Evolutionary conservation across 2,888 invertebrate species (phyloP).

Genomic region (Salpingus planirostris): DNA sequence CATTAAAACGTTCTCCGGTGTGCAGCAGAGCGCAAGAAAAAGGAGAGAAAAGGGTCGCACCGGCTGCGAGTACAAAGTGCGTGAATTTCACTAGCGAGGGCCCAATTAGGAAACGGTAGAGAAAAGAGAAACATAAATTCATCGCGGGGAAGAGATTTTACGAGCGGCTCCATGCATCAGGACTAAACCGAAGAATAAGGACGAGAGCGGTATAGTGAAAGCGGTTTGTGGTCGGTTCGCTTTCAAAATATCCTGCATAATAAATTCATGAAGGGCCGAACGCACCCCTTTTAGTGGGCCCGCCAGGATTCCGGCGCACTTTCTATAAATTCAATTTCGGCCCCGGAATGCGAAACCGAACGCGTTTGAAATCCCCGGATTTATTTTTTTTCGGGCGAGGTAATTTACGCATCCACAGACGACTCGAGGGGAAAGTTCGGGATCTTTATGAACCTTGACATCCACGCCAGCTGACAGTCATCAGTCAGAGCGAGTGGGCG

Average conservation of each 20-base stretch:
- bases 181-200: slow-evolving; percentile 4
- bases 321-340: no score
- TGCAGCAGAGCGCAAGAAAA: slow-evolving; percentile 21
- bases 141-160: slow-evolving; percentile 26
- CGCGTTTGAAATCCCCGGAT: no score
- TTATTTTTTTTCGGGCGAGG: no score
- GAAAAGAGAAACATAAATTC: slow-evolving; percentile 26
- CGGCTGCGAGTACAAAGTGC: slow-evolving; percentile 18
- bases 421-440: no score
- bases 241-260: slow-evolving; percentile 27
- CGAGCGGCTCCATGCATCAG: slow-evolving; percentile 15
- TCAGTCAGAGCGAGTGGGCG: no score
- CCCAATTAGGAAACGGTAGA: slow-evolving; percentile 21
- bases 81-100: slow-evolving; percentile 22
- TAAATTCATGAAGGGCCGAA: slow-evolving; percentile 20
- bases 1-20: slow-evolving; percentile 23
- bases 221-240: slow-evolving; percentile 21
- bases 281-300: slow-evolving; percentile 7
- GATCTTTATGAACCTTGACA: no score
- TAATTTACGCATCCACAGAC: no score
- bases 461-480: no score
- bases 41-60: slow-evolving; percentile 14
- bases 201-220: slow-evolving; percentile 18
- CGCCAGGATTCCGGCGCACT: no score
- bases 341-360: no score